A percentile compares a stretch with the other conserved stretches of the same genome.
Evolutionary conservation across 2,797 vertebrate species (phyloP).

Genomic region (Gallinago stenura): DNA sequence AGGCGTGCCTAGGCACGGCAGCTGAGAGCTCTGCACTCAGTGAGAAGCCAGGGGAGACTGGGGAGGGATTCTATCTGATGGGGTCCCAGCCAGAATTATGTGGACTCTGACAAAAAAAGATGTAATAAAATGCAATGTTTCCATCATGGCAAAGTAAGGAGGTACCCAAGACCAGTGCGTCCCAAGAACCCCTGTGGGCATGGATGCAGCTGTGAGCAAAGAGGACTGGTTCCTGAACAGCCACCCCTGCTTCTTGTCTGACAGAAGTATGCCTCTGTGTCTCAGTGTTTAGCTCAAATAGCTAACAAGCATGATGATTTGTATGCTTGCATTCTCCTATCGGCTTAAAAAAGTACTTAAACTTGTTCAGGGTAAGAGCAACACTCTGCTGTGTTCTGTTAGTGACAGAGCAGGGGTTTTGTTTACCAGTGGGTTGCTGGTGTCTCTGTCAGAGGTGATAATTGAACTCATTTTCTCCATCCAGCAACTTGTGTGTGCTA

Average conservation of each 20-base stretch:
- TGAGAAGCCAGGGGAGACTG: background rate
- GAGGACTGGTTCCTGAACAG: background rate
- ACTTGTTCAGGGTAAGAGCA: background rate
- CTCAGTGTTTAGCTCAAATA: background rate
- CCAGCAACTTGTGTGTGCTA: accelerated
- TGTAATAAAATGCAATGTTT: background rate
- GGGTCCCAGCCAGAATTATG: background rate
- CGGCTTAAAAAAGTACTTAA: background rate
- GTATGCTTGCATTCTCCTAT: background rate
- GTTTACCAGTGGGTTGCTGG: background rate
- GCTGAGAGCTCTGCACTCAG: background rate
- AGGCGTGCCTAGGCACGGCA: background rate
- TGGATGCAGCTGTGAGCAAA: background rate
- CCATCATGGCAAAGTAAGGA: background rate
- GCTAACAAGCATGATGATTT: background rate
- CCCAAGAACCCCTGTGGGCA: background rate
- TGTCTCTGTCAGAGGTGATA: background rate
- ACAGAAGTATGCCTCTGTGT: accelerated
- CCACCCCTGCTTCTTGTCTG: background rate
- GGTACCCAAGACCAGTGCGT: accelerated
- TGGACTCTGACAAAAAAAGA: background rate
- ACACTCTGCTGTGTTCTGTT: background rate
- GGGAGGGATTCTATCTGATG: background rate
- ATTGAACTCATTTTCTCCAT: background rate
- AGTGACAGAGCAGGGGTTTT: background rate